A percentile compares a stretch with the other conserved stretches of the same genome.
Evolutionary conservation across 2,888 invertebrate genomes (phyloP).

Genomic region (Calephelis perditalis): DNA sequence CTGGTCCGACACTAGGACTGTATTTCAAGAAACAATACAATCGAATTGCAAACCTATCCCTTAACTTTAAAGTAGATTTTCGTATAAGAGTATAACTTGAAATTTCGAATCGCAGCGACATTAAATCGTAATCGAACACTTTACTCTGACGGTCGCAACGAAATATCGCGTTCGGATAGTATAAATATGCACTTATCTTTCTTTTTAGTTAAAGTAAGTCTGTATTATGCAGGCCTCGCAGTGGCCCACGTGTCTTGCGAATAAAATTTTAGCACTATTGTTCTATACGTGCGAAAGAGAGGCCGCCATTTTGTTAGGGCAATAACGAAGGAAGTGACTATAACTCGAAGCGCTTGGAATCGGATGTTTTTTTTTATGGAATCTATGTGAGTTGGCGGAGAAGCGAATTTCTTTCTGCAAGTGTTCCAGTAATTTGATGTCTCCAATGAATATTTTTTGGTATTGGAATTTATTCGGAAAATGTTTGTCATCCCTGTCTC

Average conservation of each 20-base stretch:
- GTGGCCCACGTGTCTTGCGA: constrained; percentile 66
- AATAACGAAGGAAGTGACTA: constrained; percentile 59
- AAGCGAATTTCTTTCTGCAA: constrained; percentile 38
- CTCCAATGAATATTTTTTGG: constrained; percentile 13
- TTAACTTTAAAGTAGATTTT: neutral
- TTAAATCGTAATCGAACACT: constrained; percentile 78
- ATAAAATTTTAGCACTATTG: constrained; percentile 76
- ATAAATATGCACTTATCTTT: constrained; percentile 77
- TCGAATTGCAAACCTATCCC: constrained; percentile 5
- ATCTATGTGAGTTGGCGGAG: constrained; percentile 37
- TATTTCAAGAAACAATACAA: constrained; percentile 3
- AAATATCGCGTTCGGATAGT: constrained; percentile 70
- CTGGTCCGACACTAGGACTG: constrained; percentile 32
- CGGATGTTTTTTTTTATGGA: constrained; percentile 52
- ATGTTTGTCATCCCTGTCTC: constrained; percentile 17
- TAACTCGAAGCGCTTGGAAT: constrained; percentile 54
- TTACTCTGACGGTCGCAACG: constrained; percentile 67
- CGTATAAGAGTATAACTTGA: neutral
- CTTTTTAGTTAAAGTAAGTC: constrained; percentile 73
- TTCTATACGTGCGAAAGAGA: constrained; percentile 53
- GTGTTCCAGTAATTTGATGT: constrained; percentile 16
- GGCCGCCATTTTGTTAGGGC: constrained; percentile 57
- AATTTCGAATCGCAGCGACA: constrained; percentile 50
- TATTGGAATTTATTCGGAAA: constrained; percentile 15
- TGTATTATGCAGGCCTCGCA: constrained; percentile 67